Base-by-base conservation (phyloP, 2,797 vertebrate genomes). In the Phataginus tetradactyla region DNA sequence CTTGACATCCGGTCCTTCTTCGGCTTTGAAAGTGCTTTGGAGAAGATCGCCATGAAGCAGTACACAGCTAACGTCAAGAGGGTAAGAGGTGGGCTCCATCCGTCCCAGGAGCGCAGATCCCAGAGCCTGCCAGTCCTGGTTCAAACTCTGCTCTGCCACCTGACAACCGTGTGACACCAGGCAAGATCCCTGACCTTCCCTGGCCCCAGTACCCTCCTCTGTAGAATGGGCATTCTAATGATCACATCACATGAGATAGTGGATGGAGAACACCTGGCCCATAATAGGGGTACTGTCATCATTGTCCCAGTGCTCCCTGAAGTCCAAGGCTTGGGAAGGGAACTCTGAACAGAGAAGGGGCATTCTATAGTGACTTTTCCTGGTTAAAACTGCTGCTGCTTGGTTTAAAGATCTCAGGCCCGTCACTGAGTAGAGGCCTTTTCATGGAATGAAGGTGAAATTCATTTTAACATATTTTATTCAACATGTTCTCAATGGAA, bases 21-120 rank as follows among this genome's bases (percentile, higher is more conserved):
- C 11, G 99, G 99, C 95, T 99, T 99, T 37, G 99, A 99, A 75
- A 99, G 98, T 94, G 98, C 99, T 0, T 98, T 99, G 97, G 99
- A 99, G 83, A 99, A 99, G 83, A 99, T 99, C 0, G 99, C 99
- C 79, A 99, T 99, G 99, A 99, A 98, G 96, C 99, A 99, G 69
- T 99, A 99, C 84, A 99, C 98, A 0, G 98, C 98, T 51, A 99
- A 98, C 42, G 98, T 99, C 97, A 99, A 98, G 92, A 95, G 97
- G 98, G 99, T 99, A 86, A 98, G 97, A 39, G 90, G 6, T 3
- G 20, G 83, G 10, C 23, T 72, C 57, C 1, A 1, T 64, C 0
- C 1, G 42, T n/a, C 61, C 29, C 4, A 1, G 51, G 32, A 92
- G 86, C 49, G 8, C 61, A 71, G 64, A 34, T 29, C 49, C 23